Conservation (phyloP, 2,888 invertebrate genomes). For the Steromphala cineraria region DNA sequence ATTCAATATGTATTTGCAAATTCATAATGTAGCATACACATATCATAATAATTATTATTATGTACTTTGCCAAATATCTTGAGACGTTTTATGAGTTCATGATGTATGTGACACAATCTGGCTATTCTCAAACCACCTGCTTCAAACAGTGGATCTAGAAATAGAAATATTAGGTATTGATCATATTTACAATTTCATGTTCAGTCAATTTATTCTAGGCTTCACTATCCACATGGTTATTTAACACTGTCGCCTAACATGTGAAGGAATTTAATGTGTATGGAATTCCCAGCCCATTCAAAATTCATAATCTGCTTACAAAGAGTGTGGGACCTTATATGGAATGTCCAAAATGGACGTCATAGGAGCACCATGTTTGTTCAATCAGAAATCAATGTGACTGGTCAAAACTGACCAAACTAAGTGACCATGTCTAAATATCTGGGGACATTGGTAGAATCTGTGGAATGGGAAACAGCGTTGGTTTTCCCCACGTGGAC, state of each 20-base stretch:
- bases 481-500: slow-evolving; percentile 1
- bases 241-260: neutral
- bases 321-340: neutral
- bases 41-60: no score
- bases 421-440: slow-evolving; percentile 16
- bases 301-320: slow-evolving; percentile 13
- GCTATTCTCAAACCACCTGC: neutral
- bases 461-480: slow-evolving; percentile 2
- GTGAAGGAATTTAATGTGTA: neutral
- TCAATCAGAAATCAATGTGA: slow-evolving; percentile 9
- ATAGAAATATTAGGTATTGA: no score
- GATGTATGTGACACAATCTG: no score
- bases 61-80: no score
- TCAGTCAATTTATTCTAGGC: no score
- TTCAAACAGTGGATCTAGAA: no score
- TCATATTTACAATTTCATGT: no score
- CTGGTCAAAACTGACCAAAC: neutral
- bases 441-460: neutral
- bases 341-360: slow-evolving; percentile 10
- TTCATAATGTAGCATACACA: no score
- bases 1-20: no score
- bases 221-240: neutral
- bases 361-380: neutral
- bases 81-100: no score
- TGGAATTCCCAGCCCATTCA: slow-evolving; percentile 2